These are phyloP conservation scores for Eidolon helvum DNA, from an alignment of 2,113 vertebrate species.

Conservation along the genomic window DNA sequence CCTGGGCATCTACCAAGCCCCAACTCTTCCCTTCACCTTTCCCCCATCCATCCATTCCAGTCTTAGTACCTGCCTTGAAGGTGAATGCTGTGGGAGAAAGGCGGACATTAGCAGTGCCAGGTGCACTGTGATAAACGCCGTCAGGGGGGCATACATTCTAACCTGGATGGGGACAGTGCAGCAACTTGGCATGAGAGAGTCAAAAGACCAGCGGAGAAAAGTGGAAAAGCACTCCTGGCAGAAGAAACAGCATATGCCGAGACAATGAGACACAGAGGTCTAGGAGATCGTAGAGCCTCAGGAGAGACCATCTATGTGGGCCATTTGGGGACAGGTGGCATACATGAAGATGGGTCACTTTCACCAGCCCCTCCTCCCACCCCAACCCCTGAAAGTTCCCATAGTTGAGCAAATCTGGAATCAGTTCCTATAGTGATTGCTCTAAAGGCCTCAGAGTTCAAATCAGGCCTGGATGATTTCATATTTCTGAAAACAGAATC, in stretches of 20 bases:
- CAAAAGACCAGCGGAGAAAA: background rate
- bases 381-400: background rate
- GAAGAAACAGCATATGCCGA: background rate
- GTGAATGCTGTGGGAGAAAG: background rate
- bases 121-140: background rate
- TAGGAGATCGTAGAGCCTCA: background rate
- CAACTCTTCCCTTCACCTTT: background rate
- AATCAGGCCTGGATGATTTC: slow-evolving; percentile 36
- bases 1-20: background rate
- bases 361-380: background rate
- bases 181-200: background rate
- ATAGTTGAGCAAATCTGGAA: background rate
- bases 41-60: background rate
- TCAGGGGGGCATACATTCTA: background rate
- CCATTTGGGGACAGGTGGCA: background rate
- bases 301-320: background rate
- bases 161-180: background rate
- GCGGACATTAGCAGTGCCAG: background rate
- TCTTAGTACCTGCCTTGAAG: background rate
- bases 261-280: background rate
- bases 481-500: slow-evolving; percentile 59
- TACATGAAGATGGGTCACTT: background rate
- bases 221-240: background rate
- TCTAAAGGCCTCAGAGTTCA: slow-evolving; percentile 29
- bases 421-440: background rate